phyloP scores from a whole-genome alignment of 2,797 vertebrate genomes.

The Clarias laeviceps region DNA sequence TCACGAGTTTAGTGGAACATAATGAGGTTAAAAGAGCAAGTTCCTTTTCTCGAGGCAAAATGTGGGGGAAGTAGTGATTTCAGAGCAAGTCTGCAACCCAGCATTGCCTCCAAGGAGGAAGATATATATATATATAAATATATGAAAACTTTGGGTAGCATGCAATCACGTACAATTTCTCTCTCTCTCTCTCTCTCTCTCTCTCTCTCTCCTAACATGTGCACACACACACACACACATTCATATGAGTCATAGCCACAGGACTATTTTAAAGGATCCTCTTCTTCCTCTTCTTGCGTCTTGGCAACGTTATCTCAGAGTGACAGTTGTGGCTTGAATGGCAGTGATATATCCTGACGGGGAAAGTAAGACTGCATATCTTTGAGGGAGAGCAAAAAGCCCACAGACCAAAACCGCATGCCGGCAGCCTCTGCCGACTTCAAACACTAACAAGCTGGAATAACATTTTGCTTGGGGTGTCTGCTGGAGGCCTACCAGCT shows the following conservation, averaged over 20 bases:
- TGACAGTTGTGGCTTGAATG: constrained; percentile 81
- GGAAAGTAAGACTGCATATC: constrained; percentile 80
- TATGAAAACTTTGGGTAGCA: constrained; percentile 34
- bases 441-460: constrained; percentile 83
- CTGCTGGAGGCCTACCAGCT: constrained; percentile 75
- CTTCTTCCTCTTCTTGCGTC: constrained; percentile 44
- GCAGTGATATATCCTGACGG: constrained; percentile 78
- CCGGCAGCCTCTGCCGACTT: constrained; percentile 77
- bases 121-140: constrained; percentile 5
- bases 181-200: constrained; percentile 10
- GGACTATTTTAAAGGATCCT: constrained; percentile 72
- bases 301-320: constrained; percentile 74
- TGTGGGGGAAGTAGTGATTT: constrained; percentile 66
- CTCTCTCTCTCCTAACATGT: constrained; percentile 35
- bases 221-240: constrained; percentile 39
- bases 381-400: constrained; percentile 63
- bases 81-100: constrained; percentile 61
- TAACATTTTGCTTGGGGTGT: constrained; percentile 83
- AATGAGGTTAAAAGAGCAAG: constrained; percentile 61
- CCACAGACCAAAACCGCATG: constrained; percentile 79
- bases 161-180: constrained; percentile 25
- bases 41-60: constrained; percentile 55
- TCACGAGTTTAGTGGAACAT: constrained; percentile 50
- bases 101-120: constrained; percentile 62
- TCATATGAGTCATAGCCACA: constrained; percentile 69